These are phyloP conservation scores for Ochropleura plecta DNA, from an alignment of 2,888 invertebrate species.

Conservation along the genomic window DNA sequence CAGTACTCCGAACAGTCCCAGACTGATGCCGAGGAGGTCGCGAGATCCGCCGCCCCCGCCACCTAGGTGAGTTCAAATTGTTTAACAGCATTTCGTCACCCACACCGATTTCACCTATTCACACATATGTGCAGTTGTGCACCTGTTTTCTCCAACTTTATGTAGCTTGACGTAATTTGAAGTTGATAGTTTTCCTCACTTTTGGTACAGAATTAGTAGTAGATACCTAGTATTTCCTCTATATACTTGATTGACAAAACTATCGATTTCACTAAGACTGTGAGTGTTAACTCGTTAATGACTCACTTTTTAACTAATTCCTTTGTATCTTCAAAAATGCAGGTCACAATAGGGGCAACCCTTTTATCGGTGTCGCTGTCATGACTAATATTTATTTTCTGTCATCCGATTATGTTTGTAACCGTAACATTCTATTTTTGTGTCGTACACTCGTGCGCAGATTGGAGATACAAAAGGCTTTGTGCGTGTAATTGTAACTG, in stretches of 20 bases:
- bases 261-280: background rate
- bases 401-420: constrained; percentile 38
- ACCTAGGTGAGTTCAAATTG: constrained; percentile 80
- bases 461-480: constrained; percentile 36
- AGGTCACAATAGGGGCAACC: constrained; percentile 15
- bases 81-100: background rate
- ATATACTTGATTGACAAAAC: background rate
- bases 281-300: constrained; percentile 1
- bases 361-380: constrained; percentile 10
- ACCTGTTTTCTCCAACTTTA: background rate
- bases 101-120: background rate
- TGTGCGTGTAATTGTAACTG: constrained; percentile 7
- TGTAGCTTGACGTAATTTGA: background rate
- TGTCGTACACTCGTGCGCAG: constrained; percentile 27
- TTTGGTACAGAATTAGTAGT: background rate
- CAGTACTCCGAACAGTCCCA: constrained; percentile 94
- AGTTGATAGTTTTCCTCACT: background rate
- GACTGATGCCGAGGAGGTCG: constrained; percentile 91
- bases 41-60: constrained; percentile 88
- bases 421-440: constrained; percentile 43
- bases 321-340: background rate
- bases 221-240: no score
- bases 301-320: background rate
- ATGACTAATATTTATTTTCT: constrained; percentile 45
- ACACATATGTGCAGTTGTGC: background rate